phyloP scores from a whole-genome alignment of 2,113 vertebrate species.

The Peucedramus taeniatus region DNA sequence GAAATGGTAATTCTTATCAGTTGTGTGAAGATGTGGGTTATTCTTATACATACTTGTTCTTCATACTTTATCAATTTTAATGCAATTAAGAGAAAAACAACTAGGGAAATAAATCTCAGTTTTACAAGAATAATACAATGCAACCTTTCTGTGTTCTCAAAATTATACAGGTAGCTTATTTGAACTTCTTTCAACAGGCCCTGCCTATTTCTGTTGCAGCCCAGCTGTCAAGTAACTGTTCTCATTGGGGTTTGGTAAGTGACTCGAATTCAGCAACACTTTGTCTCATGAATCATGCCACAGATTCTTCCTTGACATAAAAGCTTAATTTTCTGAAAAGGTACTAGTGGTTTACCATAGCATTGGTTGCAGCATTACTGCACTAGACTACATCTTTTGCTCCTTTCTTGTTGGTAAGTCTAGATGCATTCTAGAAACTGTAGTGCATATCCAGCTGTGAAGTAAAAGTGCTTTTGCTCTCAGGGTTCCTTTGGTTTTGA shows the following conservation, averaged over 20 bases:
- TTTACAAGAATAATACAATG: background rate
- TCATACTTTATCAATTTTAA: background rate
- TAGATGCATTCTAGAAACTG: background rate
- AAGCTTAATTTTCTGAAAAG: background rate
- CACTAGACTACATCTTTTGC: background rate
- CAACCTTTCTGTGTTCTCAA: background rate
- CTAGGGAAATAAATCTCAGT: background rate
- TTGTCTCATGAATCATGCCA: background rate
- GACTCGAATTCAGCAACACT: background rate
- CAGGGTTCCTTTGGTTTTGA: background rate
- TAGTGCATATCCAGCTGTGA: background rate
- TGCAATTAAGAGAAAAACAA: background rate
- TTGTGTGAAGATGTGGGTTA: background rate
- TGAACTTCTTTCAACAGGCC: background rate
- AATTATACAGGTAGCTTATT: background rate
- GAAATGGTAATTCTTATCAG: background rate
- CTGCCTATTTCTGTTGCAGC: background rate
- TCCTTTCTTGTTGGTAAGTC: background rate
- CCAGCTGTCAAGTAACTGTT: background rate
- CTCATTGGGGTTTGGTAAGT: background rate
- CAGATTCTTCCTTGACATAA: background rate
- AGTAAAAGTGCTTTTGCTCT: background rate
- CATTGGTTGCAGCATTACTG: background rate
- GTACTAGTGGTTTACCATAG: background rate
- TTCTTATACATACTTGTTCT: background rate